phyloP scores from a whole-genome alignment of 2,888 invertebrate genomes.

The Pollenia labialis region DNA sequence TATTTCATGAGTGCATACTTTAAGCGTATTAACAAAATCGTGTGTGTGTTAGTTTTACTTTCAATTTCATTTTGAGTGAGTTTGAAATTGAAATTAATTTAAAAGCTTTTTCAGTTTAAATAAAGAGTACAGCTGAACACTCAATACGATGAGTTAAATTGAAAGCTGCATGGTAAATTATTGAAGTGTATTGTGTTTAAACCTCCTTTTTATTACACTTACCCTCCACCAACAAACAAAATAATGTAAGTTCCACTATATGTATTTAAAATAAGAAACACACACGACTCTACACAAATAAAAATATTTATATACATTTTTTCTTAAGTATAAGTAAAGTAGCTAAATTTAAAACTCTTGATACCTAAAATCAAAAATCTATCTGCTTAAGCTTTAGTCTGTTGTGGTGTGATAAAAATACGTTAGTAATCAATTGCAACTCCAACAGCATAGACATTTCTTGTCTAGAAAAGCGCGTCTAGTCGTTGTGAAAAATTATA shows the following conservation, averaged over 20 bases:
- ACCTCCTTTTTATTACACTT: constrained; percentile 69
- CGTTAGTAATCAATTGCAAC: constrained; percentile 84
- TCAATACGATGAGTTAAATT: constrained; percentile 4
- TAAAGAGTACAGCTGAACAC: constrained; percentile 31
- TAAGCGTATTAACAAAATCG: neutral
- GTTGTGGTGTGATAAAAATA: constrained; percentile 84
- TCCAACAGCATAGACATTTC: constrained; percentile 82
- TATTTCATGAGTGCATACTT: constrained; percentile 42
- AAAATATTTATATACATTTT: constrained; percentile 1
- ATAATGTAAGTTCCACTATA: constrained; percentile 3
- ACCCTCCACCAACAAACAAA: constrained; percentile 38
- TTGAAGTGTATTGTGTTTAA: constrained; percentile 18
- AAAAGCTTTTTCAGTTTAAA: constrained; percentile 42
- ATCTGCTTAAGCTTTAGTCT: constrained; percentile 79
- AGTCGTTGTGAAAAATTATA: constrained; percentile 66
- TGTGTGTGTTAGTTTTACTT: constrained; percentile 48
- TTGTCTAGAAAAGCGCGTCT: constrained; percentile 77
- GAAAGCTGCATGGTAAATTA: neutral
- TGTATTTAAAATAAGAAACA: neutral
- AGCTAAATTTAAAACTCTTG: constrained; percentile 43
- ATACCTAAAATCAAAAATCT: constrained; percentile 41
- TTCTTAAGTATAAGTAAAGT: constrained; percentile 12
- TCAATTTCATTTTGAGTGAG: constrained; percentile 67
- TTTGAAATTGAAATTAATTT: neutral
- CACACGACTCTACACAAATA: neutral